Evolutionary conservation across 2,888 invertebrate species (phyloP).

Genomic region (Marronus borbonicus): DNA sequence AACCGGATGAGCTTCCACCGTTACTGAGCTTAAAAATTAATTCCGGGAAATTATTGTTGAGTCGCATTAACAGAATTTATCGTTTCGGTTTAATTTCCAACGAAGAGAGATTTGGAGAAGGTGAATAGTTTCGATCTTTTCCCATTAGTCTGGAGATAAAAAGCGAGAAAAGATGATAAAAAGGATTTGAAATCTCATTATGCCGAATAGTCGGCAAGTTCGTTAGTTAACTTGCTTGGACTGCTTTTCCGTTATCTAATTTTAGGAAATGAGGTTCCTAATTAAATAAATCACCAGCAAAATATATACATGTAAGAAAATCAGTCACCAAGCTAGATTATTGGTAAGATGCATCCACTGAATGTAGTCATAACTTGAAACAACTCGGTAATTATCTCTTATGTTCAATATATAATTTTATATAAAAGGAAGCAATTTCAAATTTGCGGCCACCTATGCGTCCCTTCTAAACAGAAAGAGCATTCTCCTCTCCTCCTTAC

Average conservation of each 20-base stretch:
- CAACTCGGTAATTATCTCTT: too few species aligned
- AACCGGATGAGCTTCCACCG: conserved; percentile 3
- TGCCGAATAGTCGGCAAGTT: conserved; percentile 21
- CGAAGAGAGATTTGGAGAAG: conserved; percentile 26
- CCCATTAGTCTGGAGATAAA: background rate
- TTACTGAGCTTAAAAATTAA: conserved; percentile 48
- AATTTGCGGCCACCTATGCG: too few species aligned
- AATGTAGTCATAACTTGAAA: too few species aligned
- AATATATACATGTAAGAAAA: too few species aligned
- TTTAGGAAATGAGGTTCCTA: conserved; percentile 19
- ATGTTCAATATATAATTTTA: too few species aligned
- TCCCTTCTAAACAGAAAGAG: too few species aligned
- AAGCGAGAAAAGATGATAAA: conserved; percentile 27
- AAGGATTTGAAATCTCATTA: conserved; percentile 33
- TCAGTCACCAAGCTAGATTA: too few species aligned
- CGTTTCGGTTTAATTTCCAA: conserved; percentile 36
- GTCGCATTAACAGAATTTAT: conserved; percentile 41
- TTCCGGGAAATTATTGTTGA: conserved; percentile 46
- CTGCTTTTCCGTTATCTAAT: conserved; percentile 3
- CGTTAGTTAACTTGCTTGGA: conserved; percentile 20
- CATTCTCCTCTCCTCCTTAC: too few species aligned
- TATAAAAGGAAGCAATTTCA: too few species aligned
- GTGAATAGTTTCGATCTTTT: conserved; percentile 16
- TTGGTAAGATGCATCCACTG: too few species aligned
- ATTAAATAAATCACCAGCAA: conserved; percentile 20